Evolutionary conservation across 2,888 invertebrate species (phyloP).

Genomic region (Brachyopa scutellaris): DNA sequence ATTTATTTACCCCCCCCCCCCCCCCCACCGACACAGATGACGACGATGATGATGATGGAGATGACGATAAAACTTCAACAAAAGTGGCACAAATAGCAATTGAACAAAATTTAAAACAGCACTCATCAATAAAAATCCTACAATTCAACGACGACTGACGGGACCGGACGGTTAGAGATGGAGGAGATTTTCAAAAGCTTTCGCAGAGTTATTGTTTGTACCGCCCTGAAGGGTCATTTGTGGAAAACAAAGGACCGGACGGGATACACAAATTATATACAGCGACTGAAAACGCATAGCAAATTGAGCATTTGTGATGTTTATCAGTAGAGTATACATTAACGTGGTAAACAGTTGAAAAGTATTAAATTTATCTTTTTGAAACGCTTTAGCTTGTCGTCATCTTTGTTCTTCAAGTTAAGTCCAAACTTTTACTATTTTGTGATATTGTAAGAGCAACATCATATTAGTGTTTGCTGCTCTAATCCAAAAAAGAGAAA

Average conservation of each 20-base stretch:
- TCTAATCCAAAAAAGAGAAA: no score
- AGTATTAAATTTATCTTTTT: no score
- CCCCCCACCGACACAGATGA: background rate
- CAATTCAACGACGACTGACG: background rate
- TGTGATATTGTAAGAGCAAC: no score
- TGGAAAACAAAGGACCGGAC: background rate
- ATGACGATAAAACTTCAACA: conserved; percentile 51
- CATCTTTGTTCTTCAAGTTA: no score
- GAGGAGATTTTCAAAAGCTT: conserved; percentile 6
- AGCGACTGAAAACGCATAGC: background rate
- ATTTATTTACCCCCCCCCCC: conserved; percentile 42
- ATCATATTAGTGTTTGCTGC: no score
- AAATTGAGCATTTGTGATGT: no score
- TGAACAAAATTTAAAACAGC: conserved; percentile 59
- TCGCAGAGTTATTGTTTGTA: conserved; percentile 35
- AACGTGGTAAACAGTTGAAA: no score
- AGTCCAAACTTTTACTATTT: no score
- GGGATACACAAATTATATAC: background rate
- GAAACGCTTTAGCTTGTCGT: no score
- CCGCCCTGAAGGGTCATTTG: conserved; percentile 36
- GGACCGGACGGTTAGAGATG: no score
- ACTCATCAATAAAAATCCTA: conserved; percentile 49
- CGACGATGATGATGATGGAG: conserved; percentile 43
- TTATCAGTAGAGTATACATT: no score
- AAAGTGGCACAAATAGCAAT: conserved; percentile 57